phyloP scores from a whole-genome alignment of 37 sponge, comb jelly and placozoan genomes.

The Tethya wilhelma region DNA sequence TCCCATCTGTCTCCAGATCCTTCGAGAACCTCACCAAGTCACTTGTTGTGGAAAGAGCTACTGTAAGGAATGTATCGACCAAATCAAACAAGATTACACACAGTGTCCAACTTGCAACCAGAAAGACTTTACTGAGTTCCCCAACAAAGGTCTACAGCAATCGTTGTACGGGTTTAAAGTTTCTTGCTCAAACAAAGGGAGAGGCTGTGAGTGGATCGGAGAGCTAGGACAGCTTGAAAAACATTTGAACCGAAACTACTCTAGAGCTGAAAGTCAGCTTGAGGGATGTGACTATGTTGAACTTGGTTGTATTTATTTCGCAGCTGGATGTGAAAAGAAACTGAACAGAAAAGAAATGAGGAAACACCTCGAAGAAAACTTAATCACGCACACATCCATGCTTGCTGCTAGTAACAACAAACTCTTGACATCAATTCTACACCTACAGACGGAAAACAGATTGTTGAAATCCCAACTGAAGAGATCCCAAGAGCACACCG shows the following conservation, averaged over 20 bases:
- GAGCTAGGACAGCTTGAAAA: constrained; percentile 6
- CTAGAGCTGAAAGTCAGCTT: background rate
- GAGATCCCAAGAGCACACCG: no score
- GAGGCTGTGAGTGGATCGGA: constrained; percentile 41
- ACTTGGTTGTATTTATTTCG: no score
- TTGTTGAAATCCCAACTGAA: no score
- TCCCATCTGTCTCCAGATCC: constrained; percentile 34
- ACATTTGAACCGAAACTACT: background rate
- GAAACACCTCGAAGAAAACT: no score
- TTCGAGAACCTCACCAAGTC: constrained; percentile 38
- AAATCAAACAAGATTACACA: background rate
- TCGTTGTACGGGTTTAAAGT: constrained; percentile 16
- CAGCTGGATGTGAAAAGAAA: no score
- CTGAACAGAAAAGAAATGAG: no score
- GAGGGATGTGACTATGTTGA: constrained; percentile 13
- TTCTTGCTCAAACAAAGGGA: constrained; percentile 3
- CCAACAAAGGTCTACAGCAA: constrained; percentile 18
- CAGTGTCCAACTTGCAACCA: constrained; percentile 31
- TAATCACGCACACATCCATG: no score
- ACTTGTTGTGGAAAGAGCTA: constrained; percentile 42
- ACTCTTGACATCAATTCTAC: no score
- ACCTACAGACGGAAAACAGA: no score
- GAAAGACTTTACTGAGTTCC: constrained; percentile 13
- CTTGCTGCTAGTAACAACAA: no score
- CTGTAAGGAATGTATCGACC: constrained; percentile 31